Conservation (phyloP, 2,888 invertebrate genomes). For the Folsomia candida region DNA sequence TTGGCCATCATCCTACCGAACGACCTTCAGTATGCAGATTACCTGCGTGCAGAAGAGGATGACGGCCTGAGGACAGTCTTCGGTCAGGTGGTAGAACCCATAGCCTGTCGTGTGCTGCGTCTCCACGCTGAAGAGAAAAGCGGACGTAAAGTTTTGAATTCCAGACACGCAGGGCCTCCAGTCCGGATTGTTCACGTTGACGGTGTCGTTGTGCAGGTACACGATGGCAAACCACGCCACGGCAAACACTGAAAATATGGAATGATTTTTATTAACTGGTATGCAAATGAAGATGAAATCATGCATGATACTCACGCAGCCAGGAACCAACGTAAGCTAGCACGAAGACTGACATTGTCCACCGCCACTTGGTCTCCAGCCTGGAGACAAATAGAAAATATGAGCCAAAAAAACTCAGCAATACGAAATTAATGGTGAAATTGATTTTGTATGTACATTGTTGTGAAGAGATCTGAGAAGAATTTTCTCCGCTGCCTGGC, state of each 20-base stretch:
- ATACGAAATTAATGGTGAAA: background rate
- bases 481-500: conserved; percentile 52
- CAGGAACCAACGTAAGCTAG: conserved; percentile 81
- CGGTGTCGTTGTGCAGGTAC: conserved; percentile 81
- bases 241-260: conserved; percentile 62
- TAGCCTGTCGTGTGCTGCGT: conserved; percentile 54
- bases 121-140: conserved; percentile 59
- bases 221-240: conserved; percentile 88
- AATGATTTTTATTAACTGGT: background rate
- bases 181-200: conserved; percentile 23
- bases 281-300: background rate
- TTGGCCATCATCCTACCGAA: no score
- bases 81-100: conserved; percentile 51
- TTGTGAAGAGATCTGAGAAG: conserved; percentile 72
- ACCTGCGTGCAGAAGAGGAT: conserved; percentile 36
- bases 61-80: conserved; percentile 39
- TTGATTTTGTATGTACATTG: conserved; percentile 57
- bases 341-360: conserved; percentile 82
- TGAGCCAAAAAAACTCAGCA: background rate
- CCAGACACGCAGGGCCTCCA: conserved; percentile 58
- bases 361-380: conserved; percentile 90
- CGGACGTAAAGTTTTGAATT: conserved; percentile 57
- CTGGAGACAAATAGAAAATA: conserved; percentile 12
- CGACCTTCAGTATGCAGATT: conserved; percentile 20
- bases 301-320: conserved; percentile 57